These are phyloP conservation scores for Pipistrellus pygmaeus DNA, from an alignment of 2,797 vertebrate species.

Conservation along the genomic window DNA sequence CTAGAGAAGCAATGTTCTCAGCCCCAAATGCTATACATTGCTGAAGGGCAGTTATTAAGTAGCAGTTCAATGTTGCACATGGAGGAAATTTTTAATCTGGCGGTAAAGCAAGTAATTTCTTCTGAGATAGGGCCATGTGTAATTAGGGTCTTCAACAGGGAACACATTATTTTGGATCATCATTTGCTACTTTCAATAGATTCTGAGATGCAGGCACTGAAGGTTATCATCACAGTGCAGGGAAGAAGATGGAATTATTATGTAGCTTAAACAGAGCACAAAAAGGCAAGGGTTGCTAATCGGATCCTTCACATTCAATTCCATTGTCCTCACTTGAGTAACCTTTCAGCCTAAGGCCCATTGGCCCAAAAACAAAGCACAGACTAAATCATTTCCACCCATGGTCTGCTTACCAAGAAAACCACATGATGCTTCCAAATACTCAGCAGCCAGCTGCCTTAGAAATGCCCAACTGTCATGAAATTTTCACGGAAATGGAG, in stretches of 20 bases:
- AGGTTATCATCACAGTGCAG: neutral
- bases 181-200: constrained; percentile 22
- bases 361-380: constrained; percentile 3
- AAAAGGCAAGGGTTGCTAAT: neutral
- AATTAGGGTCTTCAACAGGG: neutral
- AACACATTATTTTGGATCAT: constrained; percentile 21
- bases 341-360: neutral
- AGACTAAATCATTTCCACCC: neutral
- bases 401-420: neutral
- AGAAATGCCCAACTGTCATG: neutral
- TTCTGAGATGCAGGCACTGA: neutral
- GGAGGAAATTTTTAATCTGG: neutral
- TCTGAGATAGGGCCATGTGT: neutral
- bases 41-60: neutral
- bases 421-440: constrained; percentile 9
- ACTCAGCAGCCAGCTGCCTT: neutral
- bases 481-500: neutral
- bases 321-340: neutral
- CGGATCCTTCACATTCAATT: neutral
- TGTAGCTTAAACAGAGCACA: neutral
- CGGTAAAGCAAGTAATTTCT: neutral
- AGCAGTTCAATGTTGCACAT: neutral
- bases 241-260: neutral
- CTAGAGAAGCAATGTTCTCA: neutral
- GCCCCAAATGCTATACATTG: neutral